phyloP scores from a whole-genome alignment of 1,140 invertebrate genomes.

The Cherax quadricarinatus region DNA sequence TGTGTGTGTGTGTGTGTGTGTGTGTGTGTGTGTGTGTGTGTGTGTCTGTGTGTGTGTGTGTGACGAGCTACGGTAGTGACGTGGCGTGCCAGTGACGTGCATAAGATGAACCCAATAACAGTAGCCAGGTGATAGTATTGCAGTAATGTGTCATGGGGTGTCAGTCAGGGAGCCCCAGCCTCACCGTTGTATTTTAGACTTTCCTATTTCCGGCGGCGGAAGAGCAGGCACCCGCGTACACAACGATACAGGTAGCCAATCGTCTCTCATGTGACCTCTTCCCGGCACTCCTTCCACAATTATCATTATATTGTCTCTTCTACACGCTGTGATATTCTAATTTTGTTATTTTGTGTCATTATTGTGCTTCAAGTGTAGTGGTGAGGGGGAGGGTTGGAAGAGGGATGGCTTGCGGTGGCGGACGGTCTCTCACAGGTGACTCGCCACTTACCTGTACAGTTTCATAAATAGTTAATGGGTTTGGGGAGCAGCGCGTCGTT shows the following conservation, averaged over 20 bases:
- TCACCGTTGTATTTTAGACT: constrained; percentile 32
- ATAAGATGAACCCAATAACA: background rate
- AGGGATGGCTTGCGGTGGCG: background rate
- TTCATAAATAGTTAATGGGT: constrained; percentile 33
- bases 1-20: too few species aligned
- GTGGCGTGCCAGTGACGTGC: background rate
- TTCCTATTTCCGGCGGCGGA: constrained; percentile 24
- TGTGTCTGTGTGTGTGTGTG: too few species aligned
- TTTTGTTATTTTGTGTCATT: background rate
- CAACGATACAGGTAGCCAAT: background rate
- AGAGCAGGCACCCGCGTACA: background rate
- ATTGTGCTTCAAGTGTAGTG: background rate
- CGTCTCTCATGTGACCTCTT: background rate
- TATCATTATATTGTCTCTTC: background rate
- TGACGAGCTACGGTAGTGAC: background rate
- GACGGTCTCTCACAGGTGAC: background rate
- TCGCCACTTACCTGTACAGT: constrained; percentile 7
- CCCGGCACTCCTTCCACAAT: background rate
- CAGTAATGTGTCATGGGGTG: constrained; percentile 13
- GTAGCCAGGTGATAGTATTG: background rate
- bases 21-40: too few species aligned
- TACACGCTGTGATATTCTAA: background rate
- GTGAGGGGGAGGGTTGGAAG: background rate
- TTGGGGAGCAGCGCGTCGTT: background rate
- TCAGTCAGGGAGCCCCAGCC: constrained; percentile 2